Evolutionary conservation across 1,140 invertebrate genomes (phyloP).

Genomic region (Apocrypta bakeri): DNA sequence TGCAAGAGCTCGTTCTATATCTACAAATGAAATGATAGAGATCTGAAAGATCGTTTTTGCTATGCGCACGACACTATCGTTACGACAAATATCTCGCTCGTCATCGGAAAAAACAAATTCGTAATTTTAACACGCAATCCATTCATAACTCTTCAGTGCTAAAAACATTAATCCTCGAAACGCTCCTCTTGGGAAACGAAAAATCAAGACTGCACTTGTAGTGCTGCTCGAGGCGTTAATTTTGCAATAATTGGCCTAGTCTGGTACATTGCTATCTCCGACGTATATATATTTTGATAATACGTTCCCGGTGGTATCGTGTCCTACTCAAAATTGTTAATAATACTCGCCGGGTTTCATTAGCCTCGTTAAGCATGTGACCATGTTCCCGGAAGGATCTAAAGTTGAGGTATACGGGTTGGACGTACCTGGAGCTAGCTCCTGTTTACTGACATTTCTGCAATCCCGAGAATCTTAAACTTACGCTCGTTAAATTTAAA

Average conservation of each 20-base stretch:
- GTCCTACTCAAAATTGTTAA: slow-evolving; percentile 60
- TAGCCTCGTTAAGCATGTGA: slow-evolving; percentile 61
- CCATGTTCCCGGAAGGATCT: neutral
- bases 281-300: slow-evolving; percentile 61
- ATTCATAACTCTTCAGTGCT: neutral
- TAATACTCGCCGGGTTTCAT: slow-evolving; percentile 61
- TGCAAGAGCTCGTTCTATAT: neutral
- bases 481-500: too few relatives aligned
- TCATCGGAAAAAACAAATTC: neutral
- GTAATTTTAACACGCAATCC: neutral
- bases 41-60: neutral
- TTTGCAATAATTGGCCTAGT: slow-evolving; percentile 32
- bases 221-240: slow-evolving; percentile 7
- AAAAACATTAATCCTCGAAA: slow-evolving; percentile 4
- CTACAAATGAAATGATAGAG: neutral
- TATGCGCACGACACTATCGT: neutral
- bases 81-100: neutral
- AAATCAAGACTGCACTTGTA: neutral
- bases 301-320: slow-evolving; percentile 42
- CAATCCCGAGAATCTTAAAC: neutral
- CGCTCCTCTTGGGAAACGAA: neutral
- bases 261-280: neutral
- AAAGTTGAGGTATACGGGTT: neutral
- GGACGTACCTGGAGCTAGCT: neutral
- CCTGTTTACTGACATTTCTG: neutral